phyloP scores from a whole-genome alignment of 2,888 invertebrate species.

The Minunthozetes semirufus region DNA sequence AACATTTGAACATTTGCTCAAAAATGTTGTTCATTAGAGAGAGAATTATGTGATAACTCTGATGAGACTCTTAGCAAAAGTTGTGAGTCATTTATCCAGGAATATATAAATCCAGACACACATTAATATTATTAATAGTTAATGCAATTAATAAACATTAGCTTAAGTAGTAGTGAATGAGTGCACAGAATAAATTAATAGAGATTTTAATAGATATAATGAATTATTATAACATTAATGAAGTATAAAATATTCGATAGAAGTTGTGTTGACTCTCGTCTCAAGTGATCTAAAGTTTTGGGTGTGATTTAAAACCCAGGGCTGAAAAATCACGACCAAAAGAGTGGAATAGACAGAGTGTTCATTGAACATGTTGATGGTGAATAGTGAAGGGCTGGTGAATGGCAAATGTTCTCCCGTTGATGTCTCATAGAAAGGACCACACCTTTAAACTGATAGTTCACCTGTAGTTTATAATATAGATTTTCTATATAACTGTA shows the following conservation, averaged over 20 bases:
- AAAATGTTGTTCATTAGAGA: background rate
- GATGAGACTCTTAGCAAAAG: background rate
- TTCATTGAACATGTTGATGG: too few species aligned
- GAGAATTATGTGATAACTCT: background rate
- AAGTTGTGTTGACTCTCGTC: background rate
- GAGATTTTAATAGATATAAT: background rate
- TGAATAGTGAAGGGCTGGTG: background rate
- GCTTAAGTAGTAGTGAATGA: background rate
- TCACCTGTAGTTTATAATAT: conserved; percentile 8
- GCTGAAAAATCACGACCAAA: conserved; percentile 26
- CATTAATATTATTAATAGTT: conserved; percentile 22
- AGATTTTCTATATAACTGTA: background rate
- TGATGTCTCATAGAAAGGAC: background rate
- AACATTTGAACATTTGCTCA: background rate
- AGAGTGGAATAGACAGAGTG: background rate
- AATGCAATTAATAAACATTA: conserved; percentile 28
- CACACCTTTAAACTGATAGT: conserved; percentile 22
- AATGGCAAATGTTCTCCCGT: background rate
- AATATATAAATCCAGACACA: background rate
- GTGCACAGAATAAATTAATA: background rate
- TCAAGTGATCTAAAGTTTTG: conserved; percentile 25
- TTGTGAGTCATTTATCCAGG: background rate
- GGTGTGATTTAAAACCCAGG: conserved; percentile 20
- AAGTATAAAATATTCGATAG: conserved; percentile 1
- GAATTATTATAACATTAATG: conserved; percentile 14